phyloP scores from a whole-genome alignment of 2,888 invertebrate genomes.

The Drosophila seclusa region DNA sequence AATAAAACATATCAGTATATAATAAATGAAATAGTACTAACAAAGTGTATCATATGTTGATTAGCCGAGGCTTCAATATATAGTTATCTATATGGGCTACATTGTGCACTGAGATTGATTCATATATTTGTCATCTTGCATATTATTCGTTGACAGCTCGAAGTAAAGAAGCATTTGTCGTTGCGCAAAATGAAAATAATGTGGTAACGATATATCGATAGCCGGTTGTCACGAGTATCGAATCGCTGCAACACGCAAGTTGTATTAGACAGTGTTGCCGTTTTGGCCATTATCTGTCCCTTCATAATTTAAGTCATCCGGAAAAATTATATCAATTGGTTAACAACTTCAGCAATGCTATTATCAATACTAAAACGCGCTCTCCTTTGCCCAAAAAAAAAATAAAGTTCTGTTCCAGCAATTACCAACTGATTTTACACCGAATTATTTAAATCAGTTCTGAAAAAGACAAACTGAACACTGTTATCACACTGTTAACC shows the following conservation, averaged over 20 bases:
- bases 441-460: background rate
- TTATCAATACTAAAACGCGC: background rate
- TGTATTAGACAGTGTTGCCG: background rate
- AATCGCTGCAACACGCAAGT: constrained; percentile 6
- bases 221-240: constrained; percentile 3
- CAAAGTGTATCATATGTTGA: background rate
- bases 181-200: background rate
- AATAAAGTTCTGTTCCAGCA: background rate
- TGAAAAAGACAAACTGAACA: background rate
- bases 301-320: background rate
- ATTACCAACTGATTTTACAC: background rate
- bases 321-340: background rate
- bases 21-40: background rate
- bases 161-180: background rate
- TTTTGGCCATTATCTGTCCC: background rate
- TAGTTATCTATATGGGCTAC: background rate
- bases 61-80: background rate
- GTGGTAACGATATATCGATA: constrained; percentile 23
- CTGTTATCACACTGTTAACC: background rate
- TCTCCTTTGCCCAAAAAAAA: background rate
- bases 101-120: background rate
- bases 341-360: background rate
- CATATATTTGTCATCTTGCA: background rate
- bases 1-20: background rate
- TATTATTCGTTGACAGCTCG: background rate